Evolutionary conservation across 2,888 invertebrate genomes (phyloP).

Genomic region (Cacoxenus indagator): DNA sequence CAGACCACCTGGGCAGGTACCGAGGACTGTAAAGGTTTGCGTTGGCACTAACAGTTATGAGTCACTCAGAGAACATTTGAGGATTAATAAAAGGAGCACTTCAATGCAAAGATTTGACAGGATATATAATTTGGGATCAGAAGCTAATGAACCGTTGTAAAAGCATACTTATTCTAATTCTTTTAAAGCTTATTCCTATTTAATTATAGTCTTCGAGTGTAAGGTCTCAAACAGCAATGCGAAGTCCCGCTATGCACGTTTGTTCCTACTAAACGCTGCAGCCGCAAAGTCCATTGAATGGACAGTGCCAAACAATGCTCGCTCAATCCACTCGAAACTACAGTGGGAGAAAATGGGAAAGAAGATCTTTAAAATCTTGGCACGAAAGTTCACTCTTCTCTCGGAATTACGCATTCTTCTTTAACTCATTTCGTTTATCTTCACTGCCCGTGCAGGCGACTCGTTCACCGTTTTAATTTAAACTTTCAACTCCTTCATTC

Average conservation of each 20-base stretch:
- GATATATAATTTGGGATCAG: too few species aligned
- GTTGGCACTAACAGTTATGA: too few species aligned
- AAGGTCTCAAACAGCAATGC: neutral
- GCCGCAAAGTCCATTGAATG: constrained; percentile 6
- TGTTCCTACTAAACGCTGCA: neutral
- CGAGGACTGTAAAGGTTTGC: too few species aligned
- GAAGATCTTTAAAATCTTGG: neutral
- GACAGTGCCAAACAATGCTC: neutral
- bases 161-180: neutral
- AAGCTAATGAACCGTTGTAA: neutral
- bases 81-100: too few species aligned
- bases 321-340: neutral
- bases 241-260: neutral
- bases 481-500: constrained; percentile 61
- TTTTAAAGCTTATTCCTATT: neutral
- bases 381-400: neutral
- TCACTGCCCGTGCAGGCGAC: neutral
- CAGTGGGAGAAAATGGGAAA: neutral
- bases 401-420: neutral
- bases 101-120: too few species aligned
- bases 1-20: too few species aligned
- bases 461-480: constrained; percentile 61
- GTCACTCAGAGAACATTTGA: too few species aligned
- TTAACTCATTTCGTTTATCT: neutral
- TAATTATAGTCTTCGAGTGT: neutral